Evolutionary conservation across 2,113 vertebrate species (phyloP).

Genomic region (Circaetus cinerascens): DNA sequence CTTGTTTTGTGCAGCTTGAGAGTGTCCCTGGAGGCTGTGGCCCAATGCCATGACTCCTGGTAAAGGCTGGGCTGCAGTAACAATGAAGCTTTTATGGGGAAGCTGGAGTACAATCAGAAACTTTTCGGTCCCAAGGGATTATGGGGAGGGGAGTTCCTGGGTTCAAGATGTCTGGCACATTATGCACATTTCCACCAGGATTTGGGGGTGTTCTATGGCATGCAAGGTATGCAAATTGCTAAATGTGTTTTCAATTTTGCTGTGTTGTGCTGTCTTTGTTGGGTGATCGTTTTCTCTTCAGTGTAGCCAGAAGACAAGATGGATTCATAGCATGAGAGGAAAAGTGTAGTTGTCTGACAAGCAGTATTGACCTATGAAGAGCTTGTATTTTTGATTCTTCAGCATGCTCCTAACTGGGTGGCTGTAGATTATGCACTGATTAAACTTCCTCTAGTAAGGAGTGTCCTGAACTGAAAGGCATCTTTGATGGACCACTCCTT

Average conservation of each 20-base stretch:
- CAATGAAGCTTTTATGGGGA: slow-evolving; percentile 69
- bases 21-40: slow-evolving; percentile 66
- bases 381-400: not conserved
- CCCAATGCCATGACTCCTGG: slow-evolving; percentile 59
- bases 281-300: slow-evolving; percentile 6
- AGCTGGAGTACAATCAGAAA: slow-evolving; percentile 63
- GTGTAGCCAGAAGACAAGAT: not conserved
- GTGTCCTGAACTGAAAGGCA: not conserved
- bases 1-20: slow-evolving; percentile 67
- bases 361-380: not conserved
- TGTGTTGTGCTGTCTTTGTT: slow-evolving; percentile 13
- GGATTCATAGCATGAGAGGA: not conserved
- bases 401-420: not conserved
- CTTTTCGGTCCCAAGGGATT: slow-evolving; percentile 45
- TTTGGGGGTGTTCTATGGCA: slow-evolving; percentile 64
- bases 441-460: not conserved
- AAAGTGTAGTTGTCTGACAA: not conserved
- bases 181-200: slow-evolving; percentile 61
- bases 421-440: not conserved
- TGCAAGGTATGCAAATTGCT: slow-evolving; percentile 59
- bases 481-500: not conserved
- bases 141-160: slow-evolving; percentile 69
- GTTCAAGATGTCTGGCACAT: slow-evolving; percentile 68
- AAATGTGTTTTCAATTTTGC: slow-evolving; percentile 48
- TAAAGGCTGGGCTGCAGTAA: slow-evolving; percentile 65